These are phyloP conservation scores for Misgurnus anguillicaudatus DNA, from an alignment of 2,113 vertebrate genomes.

Conservation along the genomic window DNA sequence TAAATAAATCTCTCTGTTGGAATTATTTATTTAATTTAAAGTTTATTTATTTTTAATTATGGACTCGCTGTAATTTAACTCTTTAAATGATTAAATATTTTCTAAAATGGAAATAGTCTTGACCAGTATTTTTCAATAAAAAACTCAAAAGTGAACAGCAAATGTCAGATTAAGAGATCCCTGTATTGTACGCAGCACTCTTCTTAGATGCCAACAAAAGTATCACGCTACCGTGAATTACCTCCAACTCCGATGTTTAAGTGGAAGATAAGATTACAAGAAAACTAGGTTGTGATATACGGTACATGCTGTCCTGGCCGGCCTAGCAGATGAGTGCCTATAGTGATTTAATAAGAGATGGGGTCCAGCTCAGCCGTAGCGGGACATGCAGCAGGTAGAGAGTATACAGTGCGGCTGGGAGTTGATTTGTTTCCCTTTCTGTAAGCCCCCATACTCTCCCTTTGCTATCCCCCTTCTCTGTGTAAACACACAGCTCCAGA, in stretches of 20 bases:
- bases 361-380: slow-evolving; percentile 25
- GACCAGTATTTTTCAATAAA: background rate
- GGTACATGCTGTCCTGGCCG: slow-evolving; percentile 13
- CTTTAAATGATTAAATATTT: background rate
- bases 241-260: background rate
- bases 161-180: slow-evolving; percentile 7
- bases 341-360: slow-evolving; percentile 42
- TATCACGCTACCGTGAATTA: slow-evolving; percentile 1
- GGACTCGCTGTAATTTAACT: background rate
- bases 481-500: slow-evolving; percentile 81
- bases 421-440: slow-evolving; percentile 71
- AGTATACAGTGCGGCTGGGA: slow-evolving; percentile 57
- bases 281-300: slow-evolving; percentile 38
- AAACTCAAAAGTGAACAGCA: background rate
- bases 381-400: slow-evolving; percentile 25
- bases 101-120: background rate
- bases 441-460: slow-evolving; percentile 72
- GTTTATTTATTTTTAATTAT: too few species aligned
- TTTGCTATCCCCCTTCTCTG: slow-evolving; percentile 57
- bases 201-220: slow-evolving; percentile 11
- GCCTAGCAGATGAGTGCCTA: slow-evolving; percentile 3
- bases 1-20: background rate
- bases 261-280: slow-evolving; percentile 28
- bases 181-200: background rate
- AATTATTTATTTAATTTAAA: background rate